Percentiles rank a stretch among this genome's conserved stretches.
These are phyloP conservation scores for Gallinago media DNA, from an alignment of 2,113 vertebrate genomes.

Conservation along the genomic window DNA sequence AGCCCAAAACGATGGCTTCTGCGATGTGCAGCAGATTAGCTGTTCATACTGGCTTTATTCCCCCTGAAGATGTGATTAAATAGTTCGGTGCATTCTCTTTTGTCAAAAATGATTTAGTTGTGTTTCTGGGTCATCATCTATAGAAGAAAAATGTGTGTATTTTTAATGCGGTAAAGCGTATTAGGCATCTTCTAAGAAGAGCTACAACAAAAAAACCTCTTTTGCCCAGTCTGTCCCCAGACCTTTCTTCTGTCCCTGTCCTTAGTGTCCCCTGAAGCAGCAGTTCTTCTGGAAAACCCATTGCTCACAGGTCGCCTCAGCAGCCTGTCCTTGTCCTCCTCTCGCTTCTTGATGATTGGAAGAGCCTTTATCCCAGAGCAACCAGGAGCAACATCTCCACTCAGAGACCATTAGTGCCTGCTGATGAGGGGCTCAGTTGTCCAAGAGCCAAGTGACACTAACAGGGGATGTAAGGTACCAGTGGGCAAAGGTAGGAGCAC, in stretches of 20 bases:
- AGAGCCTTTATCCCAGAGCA: background rate
- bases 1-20: background rate
- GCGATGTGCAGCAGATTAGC: background rate
- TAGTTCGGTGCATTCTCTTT: conserved; percentile 13
- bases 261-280: background rate
- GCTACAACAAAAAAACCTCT: background rate
- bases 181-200: background rate
- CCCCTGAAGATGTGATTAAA: conserved; percentile 22
- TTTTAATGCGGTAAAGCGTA: background rate
- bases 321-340: background rate
- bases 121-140: conserved; percentile 47
- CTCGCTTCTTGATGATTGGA: accelerated
- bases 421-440: background rate
- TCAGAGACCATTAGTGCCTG: background rate
- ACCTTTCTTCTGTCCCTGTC: background rate
- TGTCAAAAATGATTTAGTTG: background rate
- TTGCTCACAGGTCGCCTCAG: background rate
- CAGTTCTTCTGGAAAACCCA: background rate
- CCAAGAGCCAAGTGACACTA: background rate
- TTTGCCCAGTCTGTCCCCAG: background rate
- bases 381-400: accelerated
- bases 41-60: background rate
- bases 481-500: background rate
- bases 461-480: accelerated
- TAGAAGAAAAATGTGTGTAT: background rate